Evolutionary conservation across 2,113 vertebrate genomes (phyloP).

Genomic region (Leucoraja erinaceus): DNA sequence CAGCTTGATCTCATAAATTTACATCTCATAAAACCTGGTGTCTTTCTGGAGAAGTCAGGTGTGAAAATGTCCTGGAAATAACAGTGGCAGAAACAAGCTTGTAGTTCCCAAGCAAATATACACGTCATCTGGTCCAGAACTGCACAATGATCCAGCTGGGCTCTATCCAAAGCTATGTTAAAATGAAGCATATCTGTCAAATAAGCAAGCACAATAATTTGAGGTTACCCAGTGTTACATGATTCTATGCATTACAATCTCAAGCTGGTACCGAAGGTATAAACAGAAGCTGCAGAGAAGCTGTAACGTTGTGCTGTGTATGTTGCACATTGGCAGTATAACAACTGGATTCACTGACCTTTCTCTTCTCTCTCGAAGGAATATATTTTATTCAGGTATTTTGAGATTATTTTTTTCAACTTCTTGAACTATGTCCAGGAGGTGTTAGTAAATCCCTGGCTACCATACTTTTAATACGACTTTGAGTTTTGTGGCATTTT

Average conservation of each 20-base stretch:
- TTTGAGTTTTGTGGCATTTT: not conserved
- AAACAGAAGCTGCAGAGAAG: not conserved
- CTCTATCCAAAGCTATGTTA: not conserved
- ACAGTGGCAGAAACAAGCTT: no score
- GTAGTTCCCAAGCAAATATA: not conserved
- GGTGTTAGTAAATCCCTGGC: not conserved
- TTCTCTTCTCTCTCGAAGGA: not conserved
- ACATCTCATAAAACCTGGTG: no score
- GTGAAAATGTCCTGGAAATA: no score
- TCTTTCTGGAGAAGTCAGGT: not conserved
- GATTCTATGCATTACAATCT: not conserved
- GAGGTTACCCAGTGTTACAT: not conserved
- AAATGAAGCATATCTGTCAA: not conserved
- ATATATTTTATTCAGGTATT: not conserved
- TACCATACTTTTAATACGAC: not conserved
- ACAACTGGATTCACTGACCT: conserved; percentile 23
- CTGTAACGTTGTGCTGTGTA: not conserved
- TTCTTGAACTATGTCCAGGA: not conserved
- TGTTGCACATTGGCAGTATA: not conserved
- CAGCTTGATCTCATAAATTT: not conserved
- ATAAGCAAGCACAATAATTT: not conserved
- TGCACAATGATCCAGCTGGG: not conserved
- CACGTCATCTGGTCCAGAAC: not conserved
- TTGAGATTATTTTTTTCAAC: not conserved
- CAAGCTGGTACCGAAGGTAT: not conserved